phyloP scores from a whole-genome alignment of 1,140 invertebrate genomes.

The Venturia canescens region DNA sequence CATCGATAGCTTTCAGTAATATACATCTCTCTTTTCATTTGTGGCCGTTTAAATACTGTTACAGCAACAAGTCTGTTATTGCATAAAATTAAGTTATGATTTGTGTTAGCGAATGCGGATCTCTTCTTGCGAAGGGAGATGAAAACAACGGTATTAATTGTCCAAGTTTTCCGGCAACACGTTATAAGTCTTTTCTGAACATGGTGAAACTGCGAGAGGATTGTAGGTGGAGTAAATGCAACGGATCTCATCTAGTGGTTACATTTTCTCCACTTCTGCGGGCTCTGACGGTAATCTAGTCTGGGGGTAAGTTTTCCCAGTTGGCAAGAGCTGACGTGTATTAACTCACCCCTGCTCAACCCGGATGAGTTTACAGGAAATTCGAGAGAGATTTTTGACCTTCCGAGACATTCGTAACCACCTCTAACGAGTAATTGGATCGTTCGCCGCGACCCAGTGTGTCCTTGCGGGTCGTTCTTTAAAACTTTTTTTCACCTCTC shows the following conservation, averaged over 20 bases:
- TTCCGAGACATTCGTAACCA: constrained; percentile 63
- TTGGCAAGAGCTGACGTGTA: constrained; percentile 19
- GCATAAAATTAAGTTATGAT: no score
- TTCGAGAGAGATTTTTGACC: constrained; percentile 40
- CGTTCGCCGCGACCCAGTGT: not conserved
- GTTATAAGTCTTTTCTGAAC: constrained; percentile 1
- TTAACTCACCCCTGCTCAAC: constrained; percentile 22
- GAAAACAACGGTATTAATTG: not conserved
- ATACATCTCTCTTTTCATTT: no score
- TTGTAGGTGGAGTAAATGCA: constrained; percentile 18
- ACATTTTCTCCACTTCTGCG: constrained; percentile 19
- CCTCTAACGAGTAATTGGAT: constrained; percentile 58
- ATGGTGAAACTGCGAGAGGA: not conserved
- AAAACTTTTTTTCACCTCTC: not conserved
- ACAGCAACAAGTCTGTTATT: no score
- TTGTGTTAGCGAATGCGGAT: no score
- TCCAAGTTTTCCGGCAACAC: not conserved
- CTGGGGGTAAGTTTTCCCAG: constrained; percentile 6
- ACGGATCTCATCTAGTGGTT: not conserved
- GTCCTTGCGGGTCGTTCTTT: constrained; percentile 26
- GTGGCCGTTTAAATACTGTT: no score
- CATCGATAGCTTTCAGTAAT: no score
- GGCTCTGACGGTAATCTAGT: constrained; percentile 30
- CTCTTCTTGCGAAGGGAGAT: no score
- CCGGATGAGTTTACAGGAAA: not conserved